Evolutionary conservation across 2,888 invertebrate genomes (phyloP).

Genomic region (Lasius platythorax): DNA sequence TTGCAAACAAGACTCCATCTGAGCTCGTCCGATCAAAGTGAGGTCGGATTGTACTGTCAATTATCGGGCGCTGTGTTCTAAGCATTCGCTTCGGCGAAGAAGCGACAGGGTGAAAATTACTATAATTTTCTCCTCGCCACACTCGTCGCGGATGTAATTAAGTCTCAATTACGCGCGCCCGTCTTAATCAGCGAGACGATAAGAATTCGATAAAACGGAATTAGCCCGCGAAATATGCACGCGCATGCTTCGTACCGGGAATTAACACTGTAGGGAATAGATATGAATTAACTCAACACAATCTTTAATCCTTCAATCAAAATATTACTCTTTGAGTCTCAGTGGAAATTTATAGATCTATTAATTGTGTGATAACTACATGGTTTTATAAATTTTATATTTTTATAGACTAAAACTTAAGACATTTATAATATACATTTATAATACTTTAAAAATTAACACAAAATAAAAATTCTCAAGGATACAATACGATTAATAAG

Average conservation of each 20-base stretch:
- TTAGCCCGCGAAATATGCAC: slow-evolving; percentile 11
- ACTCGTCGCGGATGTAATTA: slow-evolving; percentile 38
- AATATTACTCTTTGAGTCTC: not conserved
- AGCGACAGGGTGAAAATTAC: slow-evolving; percentile 29
- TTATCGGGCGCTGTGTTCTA: slow-evolving; percentile 27
- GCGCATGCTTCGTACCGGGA: not conserved
- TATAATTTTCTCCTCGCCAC: slow-evolving; percentile 35
- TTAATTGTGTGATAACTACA: not conserved
- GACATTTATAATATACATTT: not conserved
- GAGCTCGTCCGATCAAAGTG: slow-evolving; percentile 12
- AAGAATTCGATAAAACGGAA: slow-evolving; percentile 33
- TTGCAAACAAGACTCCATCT: slow-evolving; percentile 28
- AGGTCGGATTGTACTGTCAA: slow-evolving; percentile 37
- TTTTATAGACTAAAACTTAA: not conserved
- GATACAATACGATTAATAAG: not conserved
- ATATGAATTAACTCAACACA: slow-evolving; percentile 8
- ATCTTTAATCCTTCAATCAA: not conserved
- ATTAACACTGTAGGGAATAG: slow-evolving; percentile 1
- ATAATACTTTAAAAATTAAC: not conserved
- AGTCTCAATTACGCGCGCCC: slow-evolving; percentile 35
- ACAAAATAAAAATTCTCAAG: not conserved
- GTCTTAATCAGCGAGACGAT: slow-evolving; percentile 36
- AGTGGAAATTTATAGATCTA: not conserved
- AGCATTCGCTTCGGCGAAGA: slow-evolving; percentile 15
- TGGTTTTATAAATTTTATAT: not conserved